Evolutionary conservation across 2,113 vertebrate species (phyloP), one percentile per base, ranked within the genome.

Genomic region (Uropsilus gracilis): DNA sequence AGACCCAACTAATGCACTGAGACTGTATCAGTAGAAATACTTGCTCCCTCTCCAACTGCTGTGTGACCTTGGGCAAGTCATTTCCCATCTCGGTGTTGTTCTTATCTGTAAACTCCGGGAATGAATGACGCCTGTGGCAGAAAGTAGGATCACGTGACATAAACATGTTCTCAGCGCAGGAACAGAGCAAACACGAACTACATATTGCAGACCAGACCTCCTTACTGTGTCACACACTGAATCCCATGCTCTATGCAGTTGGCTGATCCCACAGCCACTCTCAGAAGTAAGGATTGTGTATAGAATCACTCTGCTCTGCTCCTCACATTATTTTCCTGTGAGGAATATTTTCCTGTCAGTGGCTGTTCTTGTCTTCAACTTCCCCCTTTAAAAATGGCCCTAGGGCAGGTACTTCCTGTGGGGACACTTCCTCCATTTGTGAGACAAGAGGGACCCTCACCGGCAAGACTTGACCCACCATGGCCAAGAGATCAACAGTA

Each of bases 401-500:
- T 85, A 82, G 91, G 78, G 57, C 78, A 61, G 55, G 2, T 50
- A 37, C 88, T 95, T 97, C 63, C 90, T 97, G 77, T 76, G 22
- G 94, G 82, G 32, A 63, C 80, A 30, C 30, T 53, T 91, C 97
- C 84, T 95, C 86, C 42, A 64, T 85, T 93, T 97, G 91, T 61
- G 28, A 64, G 24, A 91, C 66, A 93, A 48, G 77, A 84, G 55
- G 91, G 93, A 95, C 91, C 84, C 61, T 64, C 71, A 77, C 61
- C 86, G 75, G 64, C 84, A 89, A 72, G 7, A n/a, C 42, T 80
- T 63, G 92, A 95, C 76, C 66, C 32, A 30, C 46, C 86, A 92
- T 94, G 63, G 94, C 55, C 39, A 77, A 96, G 71, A 77, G 95
- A 88, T 94, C 95, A 90, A 26, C 85, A 44, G 75, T 89, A 93